phyloP scores from a whole-genome alignment of 2,888 invertebrate genomes.

The Eupithecia subumbrata region DNA sequence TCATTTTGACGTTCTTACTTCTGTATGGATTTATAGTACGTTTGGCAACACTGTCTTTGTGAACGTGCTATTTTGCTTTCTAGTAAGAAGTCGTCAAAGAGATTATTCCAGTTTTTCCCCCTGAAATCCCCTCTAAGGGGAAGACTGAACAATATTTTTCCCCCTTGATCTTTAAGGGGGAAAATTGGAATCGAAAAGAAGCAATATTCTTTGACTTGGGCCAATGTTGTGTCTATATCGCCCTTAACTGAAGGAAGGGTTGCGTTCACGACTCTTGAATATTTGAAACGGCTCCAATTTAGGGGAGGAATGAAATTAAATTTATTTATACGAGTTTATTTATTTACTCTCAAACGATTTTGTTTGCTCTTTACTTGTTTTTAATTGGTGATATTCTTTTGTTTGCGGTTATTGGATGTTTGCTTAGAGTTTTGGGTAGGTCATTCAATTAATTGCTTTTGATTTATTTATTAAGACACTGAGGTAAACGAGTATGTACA shows the following conservation, averaged over 20 bases:
- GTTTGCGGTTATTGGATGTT: slow-evolving; percentile 37
- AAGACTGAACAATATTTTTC: no score
- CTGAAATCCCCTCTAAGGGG: no score
- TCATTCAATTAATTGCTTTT: slow-evolving; percentile 24
- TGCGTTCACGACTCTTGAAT: slow-evolving; percentile 82
- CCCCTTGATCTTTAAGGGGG: no score
- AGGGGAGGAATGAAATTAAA: slow-evolving; percentile 80
- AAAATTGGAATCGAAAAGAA: neutral
- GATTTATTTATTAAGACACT: slow-evolving; percentile 8
- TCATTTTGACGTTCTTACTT: neutral
- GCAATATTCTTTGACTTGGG: slow-evolving; percentile 46
- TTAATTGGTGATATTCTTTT: slow-evolving; percentile 55
- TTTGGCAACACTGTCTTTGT: neutral
- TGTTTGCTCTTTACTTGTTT: slow-evolving; percentile 58
- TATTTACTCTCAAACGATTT: slow-evolving; percentile 68
- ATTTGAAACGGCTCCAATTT: slow-evolving; percentile 81
- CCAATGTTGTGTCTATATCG: slow-evolving; percentile 59
- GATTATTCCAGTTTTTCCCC: no score
- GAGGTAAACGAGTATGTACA: neutral
- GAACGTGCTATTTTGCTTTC: neutral
- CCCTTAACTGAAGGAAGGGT: slow-evolving; percentile 79
- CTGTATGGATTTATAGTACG: neutral
- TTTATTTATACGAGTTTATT: slow-evolving; percentile 80
- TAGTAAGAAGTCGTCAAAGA: neutral
- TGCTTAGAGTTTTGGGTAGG: slow-evolving; percentile 25